Conservation (phyloP, 2,113 vertebrate genomes). For the Sialia sialis region DNA sequence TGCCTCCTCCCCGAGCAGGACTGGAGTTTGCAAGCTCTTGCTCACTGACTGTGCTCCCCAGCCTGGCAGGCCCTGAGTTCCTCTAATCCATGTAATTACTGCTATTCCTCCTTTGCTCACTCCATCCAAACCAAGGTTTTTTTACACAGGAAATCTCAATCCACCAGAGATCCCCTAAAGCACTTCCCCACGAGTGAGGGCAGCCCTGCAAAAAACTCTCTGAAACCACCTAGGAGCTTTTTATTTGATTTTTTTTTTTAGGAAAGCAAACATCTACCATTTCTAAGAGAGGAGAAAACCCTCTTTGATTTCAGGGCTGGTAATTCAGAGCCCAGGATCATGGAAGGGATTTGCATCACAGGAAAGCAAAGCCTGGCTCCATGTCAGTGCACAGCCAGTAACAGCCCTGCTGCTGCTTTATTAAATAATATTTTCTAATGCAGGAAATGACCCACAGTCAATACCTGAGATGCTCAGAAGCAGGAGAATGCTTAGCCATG, state of each 20-base stretch:
- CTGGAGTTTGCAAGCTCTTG: background rate
- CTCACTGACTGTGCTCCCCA: background rate
- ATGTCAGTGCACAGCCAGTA: fast-evolving
- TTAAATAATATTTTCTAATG: background rate
- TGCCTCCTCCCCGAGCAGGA: background rate
- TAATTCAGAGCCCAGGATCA: background rate
- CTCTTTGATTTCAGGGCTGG: background rate
- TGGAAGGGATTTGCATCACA: background rate
- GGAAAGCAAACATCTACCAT: background rate
- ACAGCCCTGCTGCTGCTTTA: background rate
- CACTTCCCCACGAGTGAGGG: background rate
- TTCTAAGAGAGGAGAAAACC: background rate
- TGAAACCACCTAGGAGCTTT: background rate
- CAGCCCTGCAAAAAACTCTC: background rate
- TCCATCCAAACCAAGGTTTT: background rate
- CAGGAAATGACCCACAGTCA: background rate
- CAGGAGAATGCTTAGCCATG: background rate
- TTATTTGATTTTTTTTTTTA: background rate
- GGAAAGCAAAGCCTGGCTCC: background rate
- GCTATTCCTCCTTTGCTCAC: background rate
- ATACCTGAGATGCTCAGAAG: background rate
- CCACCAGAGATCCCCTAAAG: background rate
- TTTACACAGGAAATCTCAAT: background rate
- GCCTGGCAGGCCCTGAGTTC: background rate
- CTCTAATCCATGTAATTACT: background rate